Evolutionary conservation across 2,888 invertebrate genomes (phyloP).

Genomic region (Pasiphila rectangulata): DNA sequence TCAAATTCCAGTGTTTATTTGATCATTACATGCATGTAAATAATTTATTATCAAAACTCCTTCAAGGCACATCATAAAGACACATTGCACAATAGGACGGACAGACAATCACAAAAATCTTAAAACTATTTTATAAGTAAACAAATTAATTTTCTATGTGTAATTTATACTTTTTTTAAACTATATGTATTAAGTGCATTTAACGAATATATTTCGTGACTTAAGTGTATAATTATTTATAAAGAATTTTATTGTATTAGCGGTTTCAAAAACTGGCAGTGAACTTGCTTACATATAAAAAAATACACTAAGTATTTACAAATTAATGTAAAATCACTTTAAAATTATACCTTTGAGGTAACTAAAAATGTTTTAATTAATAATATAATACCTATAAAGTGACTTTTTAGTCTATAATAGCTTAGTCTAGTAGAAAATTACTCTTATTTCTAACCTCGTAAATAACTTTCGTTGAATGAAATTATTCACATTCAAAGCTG

Average conservation of each 20-base stretch:
- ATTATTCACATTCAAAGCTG: conserved; percentile 12
- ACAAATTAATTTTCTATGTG: no score
- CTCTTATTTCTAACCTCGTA: background rate
- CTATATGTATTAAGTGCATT: background rate
- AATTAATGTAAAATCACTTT: background rate
- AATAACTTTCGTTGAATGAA: conserved; percentile 17
- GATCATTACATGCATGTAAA: conserved; percentile 31
- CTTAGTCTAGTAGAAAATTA: background rate
- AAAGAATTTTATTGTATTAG: no score
- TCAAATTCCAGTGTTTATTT: conserved; percentile 27
- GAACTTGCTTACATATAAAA: background rate
- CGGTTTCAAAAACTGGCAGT: conserved; percentile 7
- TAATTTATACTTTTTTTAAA: background rate
- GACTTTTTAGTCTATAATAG: conserved; percentile 2
- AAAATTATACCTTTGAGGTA: conserved; percentile 18
- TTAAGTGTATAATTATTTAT: no score
- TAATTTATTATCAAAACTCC: conserved; percentile 51
- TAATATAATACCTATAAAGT: no score
- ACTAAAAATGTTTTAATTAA: conserved; percentile 28
- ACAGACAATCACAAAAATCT: conserved; percentile 66
- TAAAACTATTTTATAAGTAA: no score
- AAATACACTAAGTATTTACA: background rate
- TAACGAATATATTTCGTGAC: background rate
- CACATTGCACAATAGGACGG: conserved; percentile 68
- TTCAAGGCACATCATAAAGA: conserved; percentile 46